phyloP scores from a whole-genome alignment of 1,140 invertebrate genomes.

The Diprion similis region DNA sequence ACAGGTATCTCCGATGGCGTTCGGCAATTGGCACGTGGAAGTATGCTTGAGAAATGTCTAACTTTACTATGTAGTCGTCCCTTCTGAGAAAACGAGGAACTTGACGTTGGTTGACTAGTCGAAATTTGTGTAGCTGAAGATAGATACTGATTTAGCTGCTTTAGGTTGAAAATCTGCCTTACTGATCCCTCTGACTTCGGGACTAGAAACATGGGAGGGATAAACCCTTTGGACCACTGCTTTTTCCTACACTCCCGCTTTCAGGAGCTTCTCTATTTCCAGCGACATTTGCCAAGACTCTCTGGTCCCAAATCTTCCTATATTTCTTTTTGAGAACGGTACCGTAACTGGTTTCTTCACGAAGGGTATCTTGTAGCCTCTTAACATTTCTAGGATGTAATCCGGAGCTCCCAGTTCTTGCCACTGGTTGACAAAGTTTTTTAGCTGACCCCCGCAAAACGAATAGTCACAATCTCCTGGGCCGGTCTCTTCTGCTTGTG shows the following conservation, averaged over 20 bases:
- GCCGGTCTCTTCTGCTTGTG: too few species aligned
- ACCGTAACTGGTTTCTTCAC: conserved; percentile 17
- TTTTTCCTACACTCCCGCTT: conserved; percentile 9
- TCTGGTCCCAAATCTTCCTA: conserved; percentile 15
- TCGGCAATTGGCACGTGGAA: conserved; percentile 22
- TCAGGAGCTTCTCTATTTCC: conserved; percentile 13
- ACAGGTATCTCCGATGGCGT: too few species aligned
- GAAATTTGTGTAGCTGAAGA: too few species aligned
- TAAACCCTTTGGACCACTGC: conserved; percentile 13
- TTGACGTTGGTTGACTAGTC: too few species aligned
- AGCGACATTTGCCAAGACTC: conserved; percentile 17
- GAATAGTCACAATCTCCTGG: too few species aligned
- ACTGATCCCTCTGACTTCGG: not conserved
- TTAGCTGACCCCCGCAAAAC: too few species aligned
- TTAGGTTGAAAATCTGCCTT: too few species aligned
- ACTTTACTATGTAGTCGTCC: conserved; percentile 17
- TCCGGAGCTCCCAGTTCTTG: conserved; percentile 15
- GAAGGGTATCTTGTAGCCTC: conserved; percentile 20
- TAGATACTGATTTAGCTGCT: too few species aligned
- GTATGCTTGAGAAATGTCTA: conserved; percentile 26
- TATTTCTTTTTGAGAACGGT: conserved; percentile 11
- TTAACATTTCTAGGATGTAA: conserved; percentile 13
- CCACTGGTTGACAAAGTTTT: too few species aligned
- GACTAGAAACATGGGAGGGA: too few species aligned
- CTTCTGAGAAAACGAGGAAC: conserved; percentile 20